These are phyloP conservation scores for Habrosyne pyritoides DNA, from an alignment of 2,888 invertebrate genomes.

Conservation along the genomic window DNA sequence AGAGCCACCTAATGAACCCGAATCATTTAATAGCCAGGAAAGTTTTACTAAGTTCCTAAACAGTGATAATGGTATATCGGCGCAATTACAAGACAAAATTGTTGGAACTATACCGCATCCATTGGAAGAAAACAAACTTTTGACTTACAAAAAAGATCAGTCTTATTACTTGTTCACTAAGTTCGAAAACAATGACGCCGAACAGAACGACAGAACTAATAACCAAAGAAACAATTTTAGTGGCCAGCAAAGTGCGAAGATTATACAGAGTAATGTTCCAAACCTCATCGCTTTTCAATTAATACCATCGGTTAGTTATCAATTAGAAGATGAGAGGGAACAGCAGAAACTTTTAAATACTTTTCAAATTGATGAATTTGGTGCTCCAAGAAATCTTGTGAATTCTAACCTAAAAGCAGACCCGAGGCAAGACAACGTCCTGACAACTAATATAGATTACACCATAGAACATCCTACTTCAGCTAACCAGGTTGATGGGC, in stretches of 20 bases:
- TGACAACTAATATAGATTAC: conserved; percentile 55
- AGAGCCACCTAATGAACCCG: conserved; percentile 41
- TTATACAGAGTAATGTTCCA: conserved; percentile 37
- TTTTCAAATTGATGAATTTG: conserved; percentile 63
- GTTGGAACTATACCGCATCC: conserved; percentile 73
- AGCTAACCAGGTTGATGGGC: conserved; percentile 36
- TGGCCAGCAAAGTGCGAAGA: conserved; percentile 24
- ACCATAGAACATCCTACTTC: conserved; percentile 54
- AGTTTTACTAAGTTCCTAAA: conserved; percentile 52
- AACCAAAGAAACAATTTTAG: conserved; percentile 23
- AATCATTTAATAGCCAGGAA: conserved; percentile 52
- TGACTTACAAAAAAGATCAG: conserved; percentile 73
- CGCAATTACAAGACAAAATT: conserved; percentile 71
- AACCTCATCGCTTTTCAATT: conserved; percentile 58
- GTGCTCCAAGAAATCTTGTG: conserved; percentile 47
- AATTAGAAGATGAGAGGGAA: conserved; percentile 65
- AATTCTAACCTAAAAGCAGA: conserved; percentile 26
- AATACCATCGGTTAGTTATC: conserved; percentile 68
- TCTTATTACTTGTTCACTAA: conserved; percentile 70
- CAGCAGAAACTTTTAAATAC: conserved; percentile 61
- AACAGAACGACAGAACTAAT: conserved; percentile 33
- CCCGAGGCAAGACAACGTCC: conserved; percentile 13
- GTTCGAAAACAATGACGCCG: conserved; percentile 44
- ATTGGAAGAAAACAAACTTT: conserved; percentile 60
- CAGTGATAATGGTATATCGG: conserved; percentile 64